A percentile compares a stretch with the other conserved stretches of the same genome.
phyloP scores from a whole-genome alignment of 2,888 invertebrate genomes.

The Epinotia bilunana region DNA sequence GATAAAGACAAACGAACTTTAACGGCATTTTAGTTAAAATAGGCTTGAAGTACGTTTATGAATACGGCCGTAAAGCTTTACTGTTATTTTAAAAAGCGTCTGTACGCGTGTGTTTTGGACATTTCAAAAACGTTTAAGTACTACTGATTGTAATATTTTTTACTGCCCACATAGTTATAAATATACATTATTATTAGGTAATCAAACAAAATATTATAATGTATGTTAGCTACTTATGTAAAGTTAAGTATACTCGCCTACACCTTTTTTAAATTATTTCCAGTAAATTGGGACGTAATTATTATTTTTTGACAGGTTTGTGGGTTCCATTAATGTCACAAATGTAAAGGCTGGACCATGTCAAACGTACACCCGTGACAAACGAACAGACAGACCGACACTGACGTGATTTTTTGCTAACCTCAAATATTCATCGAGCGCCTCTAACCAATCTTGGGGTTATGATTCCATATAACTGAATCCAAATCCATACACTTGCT shows the following conservation, averaged over 20 bases:
- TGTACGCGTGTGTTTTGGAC: background rate
- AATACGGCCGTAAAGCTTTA: background rate
- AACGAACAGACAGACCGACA: too few relatives aligned
- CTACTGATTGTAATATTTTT: background rate
- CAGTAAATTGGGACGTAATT: conserved; percentile 32
- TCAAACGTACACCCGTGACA: background rate
- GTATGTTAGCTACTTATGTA: conserved; percentile 46
- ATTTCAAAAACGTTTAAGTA: background rate
- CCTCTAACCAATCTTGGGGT: too few relatives aligned
- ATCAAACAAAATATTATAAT: conserved; percentile 46
- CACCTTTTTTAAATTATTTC: conserved; percentile 44
- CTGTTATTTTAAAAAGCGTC: background rate
- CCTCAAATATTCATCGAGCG: too few relatives aligned
- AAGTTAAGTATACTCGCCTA: conserved; percentile 44
- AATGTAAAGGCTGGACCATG: conserved; percentile 25
- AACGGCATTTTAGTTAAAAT: too few relatives aligned
- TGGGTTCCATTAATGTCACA: conserved; percentile 38
- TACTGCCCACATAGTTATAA: conserved; percentile 38
- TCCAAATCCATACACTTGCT: too few relatives aligned
- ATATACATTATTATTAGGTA: conserved; percentile 45
- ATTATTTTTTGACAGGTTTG: conserved; percentile 37
- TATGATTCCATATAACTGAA: too few relatives aligned
- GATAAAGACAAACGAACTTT: too few relatives aligned
- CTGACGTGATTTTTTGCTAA: too few relatives aligned
- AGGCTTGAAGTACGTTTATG: too few relatives aligned